Percentiles rank a stretch among this genome's conserved stretches.
These are phyloP conservation scores for Myotis myotis DNA, from an alignment of 2,797 vertebrate genomes.

Conservation along the genomic window DNA sequence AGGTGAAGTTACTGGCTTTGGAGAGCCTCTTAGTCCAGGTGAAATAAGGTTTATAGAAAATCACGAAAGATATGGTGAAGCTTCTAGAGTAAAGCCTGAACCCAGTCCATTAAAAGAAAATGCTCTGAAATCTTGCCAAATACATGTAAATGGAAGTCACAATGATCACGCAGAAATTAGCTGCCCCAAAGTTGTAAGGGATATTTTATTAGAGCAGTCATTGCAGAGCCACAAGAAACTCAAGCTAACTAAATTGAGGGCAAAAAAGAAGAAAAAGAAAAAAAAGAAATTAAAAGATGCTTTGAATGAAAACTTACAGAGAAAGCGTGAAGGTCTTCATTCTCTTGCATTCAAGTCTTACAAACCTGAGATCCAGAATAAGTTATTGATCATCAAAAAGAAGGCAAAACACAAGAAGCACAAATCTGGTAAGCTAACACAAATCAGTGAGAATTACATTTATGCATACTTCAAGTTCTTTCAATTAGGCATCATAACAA, in stretches of 20 bases:
- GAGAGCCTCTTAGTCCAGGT: conserved; percentile 78
- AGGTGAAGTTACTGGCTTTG: conserved; percentile 81
- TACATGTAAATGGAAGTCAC: conserved; percentile 83
- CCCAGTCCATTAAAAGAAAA: conserved; percentile 80
- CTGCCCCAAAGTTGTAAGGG: conserved; percentile 79
- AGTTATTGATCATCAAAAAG: conserved; percentile 88
- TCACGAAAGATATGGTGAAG: conserved; percentile 79
- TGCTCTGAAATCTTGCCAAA: conserved; percentile 83
- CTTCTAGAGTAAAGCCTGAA: conserved; percentile 78
- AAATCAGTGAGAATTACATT: neutral
- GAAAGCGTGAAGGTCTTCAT: conserved; percentile 85
- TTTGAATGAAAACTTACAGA: conserved; percentile 85
- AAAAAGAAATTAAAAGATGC: conserved; percentile 91
- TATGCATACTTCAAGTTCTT: conserved; percentile 20
- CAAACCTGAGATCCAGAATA: conserved; percentile 87
- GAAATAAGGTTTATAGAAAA: conserved; percentile 83
- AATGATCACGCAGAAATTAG: conserved; percentile 80
- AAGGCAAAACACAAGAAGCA: conserved; percentile 93
- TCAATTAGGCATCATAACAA: neutral
- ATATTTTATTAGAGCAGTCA: conserved; percentile 80
- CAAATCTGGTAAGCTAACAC: conserved; percentile 89
- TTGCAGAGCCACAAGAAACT: conserved; percentile 81
- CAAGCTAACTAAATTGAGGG: conserved; percentile 83
- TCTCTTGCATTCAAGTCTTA: conserved; percentile 85
- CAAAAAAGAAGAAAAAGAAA: conserved; percentile 93